Evolutionary conservation across 2,113 vertebrate species (phyloP), one percentile per base, ranked within the genome.

Genomic region (Cynoglossus semilaevis): DNA sequence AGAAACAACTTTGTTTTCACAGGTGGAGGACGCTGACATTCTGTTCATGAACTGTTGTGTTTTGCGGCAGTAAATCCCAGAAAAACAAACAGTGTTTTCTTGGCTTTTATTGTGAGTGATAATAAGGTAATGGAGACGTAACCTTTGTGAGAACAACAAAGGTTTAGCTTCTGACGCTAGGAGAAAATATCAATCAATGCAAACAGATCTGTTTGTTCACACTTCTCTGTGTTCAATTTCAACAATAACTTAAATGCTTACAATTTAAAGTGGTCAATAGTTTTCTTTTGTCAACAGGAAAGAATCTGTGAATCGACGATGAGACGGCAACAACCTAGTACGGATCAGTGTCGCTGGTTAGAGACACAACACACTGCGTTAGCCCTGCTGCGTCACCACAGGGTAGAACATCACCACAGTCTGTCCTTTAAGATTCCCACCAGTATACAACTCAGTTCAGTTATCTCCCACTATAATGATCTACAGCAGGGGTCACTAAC

Each of bases 401-500:
- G 75, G 37, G 35, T 42, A 40, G 40, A 72, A 71, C 63, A 72
- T 65, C 43, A 51, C 38, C 15, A 72, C 67, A 59, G 51, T 60
- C 49, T 70, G 69, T 74, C 71, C 50, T 36, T 60, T 18, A 29
- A 46, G 67, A 64, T 40, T 72, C 68, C 70, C 52, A 61, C 51
- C 67, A 63, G 57, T 51, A 70, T 53, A 52, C 74, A 66, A 71
- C 67, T 58, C 69, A 59, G 69, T 69, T 74, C 64, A 67, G 72
- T 80, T 55, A 73, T 80, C 63, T 79, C 45, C 9, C 9, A 72
- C 70, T 71, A 69, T 79, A 47, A 72, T 79, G 37, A 47, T 67
- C 60, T 58, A 37, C 48, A 10, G 29, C n/a, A n/a, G n/a, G n/a
- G n/a, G n/a, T n/a, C n/a, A n/a, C n/a, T n/a, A n/a, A n/a, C n/a